Base-by-base conservation (phyloP, 2,797 vertebrate species). In the Atherinosoma microstoma region DNA sequence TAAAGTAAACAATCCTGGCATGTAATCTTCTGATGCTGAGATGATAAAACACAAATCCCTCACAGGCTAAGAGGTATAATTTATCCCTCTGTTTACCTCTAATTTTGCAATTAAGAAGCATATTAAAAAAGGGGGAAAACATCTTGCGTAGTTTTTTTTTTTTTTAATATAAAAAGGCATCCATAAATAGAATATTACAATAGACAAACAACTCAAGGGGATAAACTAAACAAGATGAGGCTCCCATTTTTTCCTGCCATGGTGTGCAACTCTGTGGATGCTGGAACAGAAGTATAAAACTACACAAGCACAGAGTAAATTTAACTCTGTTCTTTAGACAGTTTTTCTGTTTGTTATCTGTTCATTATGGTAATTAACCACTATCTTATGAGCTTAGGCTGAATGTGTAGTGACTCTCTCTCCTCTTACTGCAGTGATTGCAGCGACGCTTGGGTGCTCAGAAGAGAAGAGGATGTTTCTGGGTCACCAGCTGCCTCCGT, bases 401-500 rank as follows among this genome's bases (percentile, higher is more conserved):
- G 71, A 56, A 59, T 24, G 75, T 29, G 34, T 40, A 16, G 58
- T 54, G 75, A 45, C 67, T 62, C 73, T 71, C 78, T 73, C 56
- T 47, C 51, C 45, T 61, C 51, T 80, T 70, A 5, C 78, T 80
- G 82, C 85, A 49, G 83, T 82, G 85, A 83, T 70, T 82, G 81
- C 83, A 72, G 83, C 67, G 35, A 38, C 34, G 80, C 82, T 82
- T 2, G 51, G 74, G 56, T 73, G 79, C 66, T 64, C 61, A 38
- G 58, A 69, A 82, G 82, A 82, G 64, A 63, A 75, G 82, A 84
- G 84, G 78, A 87, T 79, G 79, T 92, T 93, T 92, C 91, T 92
- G 90, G 92, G 91, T 92, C 92, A 93, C 85, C 90, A 90, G 92
- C 90, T 92, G 89, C 84, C 88, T 83, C 63, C 75, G 24, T 83